Base-by-base conservation (phyloP, 2,797 vertebrate genomes). In the Enteromius afrohamiltoni region DNA sequence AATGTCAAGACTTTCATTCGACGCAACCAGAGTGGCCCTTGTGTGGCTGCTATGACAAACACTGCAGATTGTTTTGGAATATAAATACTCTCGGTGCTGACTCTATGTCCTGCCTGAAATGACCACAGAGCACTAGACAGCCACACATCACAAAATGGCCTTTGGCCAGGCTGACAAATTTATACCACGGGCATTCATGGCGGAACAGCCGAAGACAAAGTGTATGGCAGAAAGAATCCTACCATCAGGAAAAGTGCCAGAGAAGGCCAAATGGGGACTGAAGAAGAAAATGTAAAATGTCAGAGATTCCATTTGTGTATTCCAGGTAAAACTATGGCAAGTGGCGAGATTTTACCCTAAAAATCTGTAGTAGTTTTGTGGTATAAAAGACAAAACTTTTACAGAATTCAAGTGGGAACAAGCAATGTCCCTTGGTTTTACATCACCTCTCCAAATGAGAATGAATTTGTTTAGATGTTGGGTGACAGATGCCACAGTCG, bases 1-100 rank as follows among this genome's bases (percentile, higher is more conserved):
- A 93, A 95, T 94, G 91, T 88, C 51, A 77, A 83, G 85, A 84
- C 90, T 89, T 88, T 91, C 88, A 91, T 88, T 93, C 91, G 88
- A 88, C 76, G 92, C 89, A 92, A 92, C 89, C 74, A 60, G 89
- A 93, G 87, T 86, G 26, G 82, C 85, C 88, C 81, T 90, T 89
- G 86, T 87, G 89, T 62, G 86, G 87, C 87, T 17, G 37, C 77
- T 90, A 89, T 82, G 82, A 92, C 90, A 91, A 90, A 91, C 88
- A 89, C 69, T 79, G 87, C 83, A 89, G 88, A 92, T 90, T 87
- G 89, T 92, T 93, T 88, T 87, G 83, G 87, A 93, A 90, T 91
- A 92, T 86, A 94, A 93, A 94, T 92, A 93, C 88, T 84, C 86
- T 89, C 69, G 88, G 86, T 88, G 42, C 84, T 21, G 80, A 86